A percentile compares a stretch with the other conserved stretches of the same genome.
phyloP scores from a whole-genome alignment of 1,140 invertebrate genomes.

The Neotoxoptera formosana region DNA sequence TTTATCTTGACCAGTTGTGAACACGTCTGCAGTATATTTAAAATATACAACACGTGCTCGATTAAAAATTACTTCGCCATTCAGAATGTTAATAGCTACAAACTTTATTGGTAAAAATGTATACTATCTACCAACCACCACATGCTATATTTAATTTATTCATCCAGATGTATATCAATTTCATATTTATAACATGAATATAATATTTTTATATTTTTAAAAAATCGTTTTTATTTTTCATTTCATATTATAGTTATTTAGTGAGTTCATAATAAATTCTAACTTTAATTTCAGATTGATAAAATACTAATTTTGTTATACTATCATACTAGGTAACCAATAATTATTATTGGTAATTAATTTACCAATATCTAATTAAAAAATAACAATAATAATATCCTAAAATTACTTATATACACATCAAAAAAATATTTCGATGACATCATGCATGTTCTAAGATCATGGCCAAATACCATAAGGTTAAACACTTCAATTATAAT shows the following conservation, averaged over 20 bases:
- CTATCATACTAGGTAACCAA: neutral
- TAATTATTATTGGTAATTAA: constrained; percentile 12
- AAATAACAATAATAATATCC: neutral
- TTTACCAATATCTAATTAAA: neutral
- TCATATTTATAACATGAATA: neutral
- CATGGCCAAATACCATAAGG: neutral
- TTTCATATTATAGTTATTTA: neutral
- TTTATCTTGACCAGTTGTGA: constrained; percentile 34
- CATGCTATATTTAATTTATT: neutral
- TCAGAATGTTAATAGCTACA: neutral
- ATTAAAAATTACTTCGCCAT: neutral
- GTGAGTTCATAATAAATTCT: neutral
- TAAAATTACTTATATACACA: constrained; percentile 1
- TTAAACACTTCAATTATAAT: neutral
- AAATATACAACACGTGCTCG: neutral
- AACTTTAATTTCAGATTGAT: neutral
- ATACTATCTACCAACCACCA: neutral
- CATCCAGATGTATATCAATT: neutral
- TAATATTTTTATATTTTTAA: too few species aligned
- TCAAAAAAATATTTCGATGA: constrained; percentile 1
- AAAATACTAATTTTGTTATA: neutral
- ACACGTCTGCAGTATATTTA: neutral
- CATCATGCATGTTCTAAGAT: constrained; percentile 16
- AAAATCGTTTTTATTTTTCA: neutral
- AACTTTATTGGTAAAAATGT: neutral